Conservation (phyloP, 2,888 invertebrate species). For the Allacma fusca region DNA sequence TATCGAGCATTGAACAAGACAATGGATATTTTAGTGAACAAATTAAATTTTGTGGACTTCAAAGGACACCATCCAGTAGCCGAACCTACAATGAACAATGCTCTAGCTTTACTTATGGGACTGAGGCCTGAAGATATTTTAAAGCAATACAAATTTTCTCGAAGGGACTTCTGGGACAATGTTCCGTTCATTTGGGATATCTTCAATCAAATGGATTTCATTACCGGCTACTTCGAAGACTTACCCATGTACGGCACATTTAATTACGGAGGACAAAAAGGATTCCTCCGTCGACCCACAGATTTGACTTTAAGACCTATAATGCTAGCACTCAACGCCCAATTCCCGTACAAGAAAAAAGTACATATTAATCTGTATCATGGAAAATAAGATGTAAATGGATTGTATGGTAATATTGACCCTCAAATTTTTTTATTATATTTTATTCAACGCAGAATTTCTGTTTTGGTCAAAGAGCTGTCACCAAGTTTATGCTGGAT, state of each 20-base stretch:
- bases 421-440: neutral
- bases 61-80: constrained; percentile 49
- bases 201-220: constrained; percentile 45
- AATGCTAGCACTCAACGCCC: constrained; percentile 11
- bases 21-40: constrained; percentile 42
- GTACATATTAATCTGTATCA: no score
- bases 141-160: neutral
- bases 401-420: no score
- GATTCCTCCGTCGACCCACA: constrained; percentile 47
- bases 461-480: constrained; percentile 46
- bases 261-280: constrained; percentile 45
- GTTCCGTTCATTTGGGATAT: constrained; percentile 48
- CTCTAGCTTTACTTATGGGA: constrained; percentile 45
- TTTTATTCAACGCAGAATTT: constrained; percentile 17
- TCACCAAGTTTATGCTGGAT: constrained; percentile 41
- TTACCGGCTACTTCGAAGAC: constrained; percentile 52
- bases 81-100: constrained; percentile 44
- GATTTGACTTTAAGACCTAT: constrained; percentile 50
- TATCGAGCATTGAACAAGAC: constrained; percentile 47
- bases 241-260: constrained; percentile 33
- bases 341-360: neutral
- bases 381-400: no score
- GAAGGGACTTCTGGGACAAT: constrained; percentile 49
- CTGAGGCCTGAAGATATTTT: constrained; percentile 6
- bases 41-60: constrained; percentile 47